Conservation (phyloP, 2,888 invertebrate genomes). For the Homarus gammarus region DNA sequence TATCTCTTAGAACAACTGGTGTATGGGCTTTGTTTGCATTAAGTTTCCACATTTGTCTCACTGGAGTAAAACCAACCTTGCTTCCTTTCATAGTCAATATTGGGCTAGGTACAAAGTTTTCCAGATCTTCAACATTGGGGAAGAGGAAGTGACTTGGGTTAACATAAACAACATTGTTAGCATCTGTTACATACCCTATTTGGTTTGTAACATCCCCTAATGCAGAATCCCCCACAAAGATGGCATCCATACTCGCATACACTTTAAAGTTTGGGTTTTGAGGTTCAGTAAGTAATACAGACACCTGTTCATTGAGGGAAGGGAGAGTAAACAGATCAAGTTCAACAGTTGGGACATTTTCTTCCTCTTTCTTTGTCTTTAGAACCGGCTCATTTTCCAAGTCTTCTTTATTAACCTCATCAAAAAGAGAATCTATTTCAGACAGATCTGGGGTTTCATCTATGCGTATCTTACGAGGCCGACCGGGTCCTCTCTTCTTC, state of each 20-base stretch:
- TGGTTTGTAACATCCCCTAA: slow-evolving; percentile 73
- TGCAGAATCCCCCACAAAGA: slow-evolving; percentile 74
- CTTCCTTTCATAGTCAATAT: slow-evolving; percentile 64
- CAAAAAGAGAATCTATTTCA: slow-evolving; percentile 41
- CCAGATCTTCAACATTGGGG: slow-evolving; percentile 69
- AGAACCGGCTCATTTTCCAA: slow-evolving; percentile 51
- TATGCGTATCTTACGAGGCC: slow-evolving; percentile 28
- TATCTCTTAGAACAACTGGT: slow-evolving; percentile 16
- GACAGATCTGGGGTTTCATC: slow-evolving; percentile 39
- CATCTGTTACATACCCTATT: slow-evolving; percentile 73
- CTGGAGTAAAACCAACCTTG: slow-evolving; percentile 23
- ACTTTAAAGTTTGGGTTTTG: slow-evolving; percentile 75
- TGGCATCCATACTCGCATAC: slow-evolving; percentile 73
- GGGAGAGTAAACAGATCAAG: slow-evolving; percentile 72
- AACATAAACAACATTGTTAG: slow-evolving; percentile 74
- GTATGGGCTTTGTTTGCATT: slow-evolving; percentile 9
- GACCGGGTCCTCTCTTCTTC: slow-evolving; percentile 50
- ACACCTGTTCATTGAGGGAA: slow-evolving; percentile 66
- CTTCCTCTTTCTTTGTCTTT: slow-evolving; percentile 51
- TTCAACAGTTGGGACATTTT: slow-evolving; percentile 73
- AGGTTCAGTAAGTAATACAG: slow-evolving; percentile 73
- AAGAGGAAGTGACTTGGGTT: slow-evolving; percentile 73
- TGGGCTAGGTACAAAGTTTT: slow-evolving; percentile 65
- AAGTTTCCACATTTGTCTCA: slow-evolving; percentile 43
- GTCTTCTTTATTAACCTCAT: slow-evolving; percentile 34